Percentiles rank a stretch among this genome's conserved stretches.
These are phyloP conservation scores for Minunthozetes semirufus DNA, from an alignment of 2,888 invertebrate genomes.

Conservation along the genomic window DNA sequence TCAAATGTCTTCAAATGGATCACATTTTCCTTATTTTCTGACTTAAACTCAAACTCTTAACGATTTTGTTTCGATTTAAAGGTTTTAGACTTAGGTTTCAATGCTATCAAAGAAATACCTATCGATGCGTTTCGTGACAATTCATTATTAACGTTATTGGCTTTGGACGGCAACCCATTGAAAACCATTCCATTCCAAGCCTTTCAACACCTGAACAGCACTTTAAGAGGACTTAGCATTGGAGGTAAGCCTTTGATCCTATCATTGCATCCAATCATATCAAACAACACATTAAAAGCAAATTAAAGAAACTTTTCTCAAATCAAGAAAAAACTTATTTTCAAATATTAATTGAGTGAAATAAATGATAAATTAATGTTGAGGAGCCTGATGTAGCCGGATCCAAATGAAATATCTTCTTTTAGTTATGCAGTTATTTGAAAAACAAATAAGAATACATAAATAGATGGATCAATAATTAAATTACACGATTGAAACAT, in stretches of 20 bases:
- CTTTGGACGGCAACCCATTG: slow-evolving; percentile 82
- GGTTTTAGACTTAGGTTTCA: slow-evolving; percentile 86
- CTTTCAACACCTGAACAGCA: slow-evolving; percentile 68
- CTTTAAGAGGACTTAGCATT: slow-evolving; percentile 76
- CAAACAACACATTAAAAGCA: too few relatives aligned
- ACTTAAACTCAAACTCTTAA: neutral
- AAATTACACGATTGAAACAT: too few relatives aligned
- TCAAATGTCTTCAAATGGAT: neutral
- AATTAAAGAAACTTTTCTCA: too few relatives aligned
- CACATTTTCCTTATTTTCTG: neutral
- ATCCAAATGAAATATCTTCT: too few relatives aligned
- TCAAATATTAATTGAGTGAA: neutral
- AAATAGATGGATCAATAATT: too few relatives aligned
- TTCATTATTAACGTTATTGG: slow-evolving; percentile 74
- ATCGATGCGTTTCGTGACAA: slow-evolving; percentile 70
- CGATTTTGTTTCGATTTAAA: slow-evolving; percentile 43
- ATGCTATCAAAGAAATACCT: slow-evolving; percentile 73
- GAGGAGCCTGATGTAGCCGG: too few relatives aligned
- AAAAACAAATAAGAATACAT: too few relatives aligned
- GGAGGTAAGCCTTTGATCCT: slow-evolving; percentile 57
- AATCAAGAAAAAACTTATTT: too few relatives aligned
- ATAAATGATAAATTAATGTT: neutral
- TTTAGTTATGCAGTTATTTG: too few relatives aligned
- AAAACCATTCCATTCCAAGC: slow-evolving; percentile 73
- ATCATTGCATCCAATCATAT: neutral